Conservation (phyloP, 2,113 vertebrate genomes). For the Callionymus lyra region DNA sequence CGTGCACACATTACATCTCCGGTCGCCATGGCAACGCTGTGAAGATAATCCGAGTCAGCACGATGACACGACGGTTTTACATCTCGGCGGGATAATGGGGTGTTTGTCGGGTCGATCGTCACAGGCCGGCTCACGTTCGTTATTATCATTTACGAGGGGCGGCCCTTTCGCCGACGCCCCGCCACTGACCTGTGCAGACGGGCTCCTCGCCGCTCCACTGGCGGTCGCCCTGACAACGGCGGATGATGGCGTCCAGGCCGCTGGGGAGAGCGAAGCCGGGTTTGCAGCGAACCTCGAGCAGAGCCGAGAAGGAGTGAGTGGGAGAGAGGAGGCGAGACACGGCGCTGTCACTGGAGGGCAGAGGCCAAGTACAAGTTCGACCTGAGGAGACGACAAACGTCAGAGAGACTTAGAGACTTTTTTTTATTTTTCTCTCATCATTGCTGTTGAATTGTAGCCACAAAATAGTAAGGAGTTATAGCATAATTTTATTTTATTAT, state of each 20-base stretch:
- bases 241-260: constrained; percentile 56
- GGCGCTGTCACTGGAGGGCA: constrained; percentile 37
- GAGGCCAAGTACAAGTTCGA: constrained; percentile 73
- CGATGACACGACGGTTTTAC: constrained; percentile 22
- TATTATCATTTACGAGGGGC: no score
- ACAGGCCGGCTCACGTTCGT: no score
- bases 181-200: constrained; percentile 65
- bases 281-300: constrained; percentile 65
- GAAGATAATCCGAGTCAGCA: constrained; percentile 33
- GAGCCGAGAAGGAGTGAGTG: constrained; percentile 63
- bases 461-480: no score
- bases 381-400: constrained; percentile 38
- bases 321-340: constrained; percentile 56
- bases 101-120: not conserved
- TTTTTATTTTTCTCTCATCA: no score
- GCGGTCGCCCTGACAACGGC: constrained; percentile 75
- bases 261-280: constrained; percentile 57
- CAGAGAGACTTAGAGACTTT: constrained; percentile 4
- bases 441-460: no score
- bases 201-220: constrained; percentile 72
- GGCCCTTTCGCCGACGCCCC: no score
- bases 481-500: no score
- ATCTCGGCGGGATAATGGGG: no score
- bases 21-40: constrained; percentile 45
- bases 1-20: constrained; percentile 6